Evolutionary conservation across 2,888 invertebrate genomes (phyloP).

Genomic region (Norana najaformis): DNA sequence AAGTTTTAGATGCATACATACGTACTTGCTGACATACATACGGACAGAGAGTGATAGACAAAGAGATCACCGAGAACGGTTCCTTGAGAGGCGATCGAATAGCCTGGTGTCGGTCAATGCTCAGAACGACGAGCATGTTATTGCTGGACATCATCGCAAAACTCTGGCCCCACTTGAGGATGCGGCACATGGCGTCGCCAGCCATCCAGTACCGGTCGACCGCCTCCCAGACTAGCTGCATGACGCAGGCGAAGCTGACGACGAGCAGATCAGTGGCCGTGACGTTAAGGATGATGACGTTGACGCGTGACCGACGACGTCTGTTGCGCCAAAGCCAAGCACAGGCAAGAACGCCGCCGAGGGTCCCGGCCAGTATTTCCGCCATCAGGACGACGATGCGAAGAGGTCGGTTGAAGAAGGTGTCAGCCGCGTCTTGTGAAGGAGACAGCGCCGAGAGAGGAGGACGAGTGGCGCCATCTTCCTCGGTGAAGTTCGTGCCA

Average conservation of each 20-base stretch:
- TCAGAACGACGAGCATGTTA: constrained; percentile 61
- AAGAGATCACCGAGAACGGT: constrained; percentile 49
- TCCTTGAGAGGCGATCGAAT: constrained; percentile 59
- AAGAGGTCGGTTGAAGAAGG: constrained; percentile 48
- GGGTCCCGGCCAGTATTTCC: constrained; percentile 51
- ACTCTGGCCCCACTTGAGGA: constrained; percentile 59
- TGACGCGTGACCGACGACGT: constrained; percentile 53
- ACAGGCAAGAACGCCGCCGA: constrained; percentile 55
- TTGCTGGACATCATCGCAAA: constrained; percentile 59
- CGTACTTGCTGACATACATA: not conserved
- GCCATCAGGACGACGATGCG: constrained; percentile 52
- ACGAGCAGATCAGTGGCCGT: constrained; percentile 59
- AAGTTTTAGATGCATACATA: no score
- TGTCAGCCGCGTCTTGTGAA: constrained; percentile 50
- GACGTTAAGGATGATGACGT: constrained; percentile 59
- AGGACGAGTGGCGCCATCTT: not conserved
- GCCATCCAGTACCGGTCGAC: constrained; percentile 52
- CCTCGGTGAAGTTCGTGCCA: not conserved
- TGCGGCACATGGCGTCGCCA: constrained; percentile 57
- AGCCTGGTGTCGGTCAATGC: constrained; percentile 61
- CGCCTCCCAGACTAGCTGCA: constrained; percentile 52
- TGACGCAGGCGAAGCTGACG: constrained; percentile 47
- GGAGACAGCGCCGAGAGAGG: not conserved
- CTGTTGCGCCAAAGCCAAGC: constrained; percentile 55
- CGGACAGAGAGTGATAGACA: not conserved